Conservation (phyloP, 2,113 vertebrate genomes). For the Clupea harengus region DNA sequence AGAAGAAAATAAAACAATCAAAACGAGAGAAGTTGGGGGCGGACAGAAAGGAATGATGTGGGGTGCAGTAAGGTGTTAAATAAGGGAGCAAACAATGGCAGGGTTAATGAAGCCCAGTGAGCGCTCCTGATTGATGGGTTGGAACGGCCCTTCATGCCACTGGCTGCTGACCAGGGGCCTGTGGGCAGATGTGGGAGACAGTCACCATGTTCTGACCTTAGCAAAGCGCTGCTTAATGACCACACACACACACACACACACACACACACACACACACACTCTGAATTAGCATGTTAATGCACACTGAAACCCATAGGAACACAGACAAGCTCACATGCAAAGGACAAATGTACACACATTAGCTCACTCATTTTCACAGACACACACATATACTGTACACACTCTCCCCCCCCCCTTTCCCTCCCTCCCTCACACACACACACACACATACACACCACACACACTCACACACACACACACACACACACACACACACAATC, state of each 20-base stretch:
- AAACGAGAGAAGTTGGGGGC: conserved; percentile 14
- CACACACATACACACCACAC: background rate
- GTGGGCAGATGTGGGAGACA: background rate
- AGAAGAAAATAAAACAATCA: background rate
- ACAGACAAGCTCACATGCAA: background rate
- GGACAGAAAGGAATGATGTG: conserved; percentile 10
- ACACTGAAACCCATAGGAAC: background rate
- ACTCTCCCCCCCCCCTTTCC: background rate
- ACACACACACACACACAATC: background rate
- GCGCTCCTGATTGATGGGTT: background rate
- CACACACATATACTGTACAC: background rate
- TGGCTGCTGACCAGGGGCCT: background rate
- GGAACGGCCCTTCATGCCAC: background rate
- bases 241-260: background rate
- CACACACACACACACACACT: background rate
- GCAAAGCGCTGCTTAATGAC: background rate
- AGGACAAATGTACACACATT: background rate
- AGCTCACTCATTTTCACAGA: background rate
- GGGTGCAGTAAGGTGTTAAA: conserved; percentile 25
- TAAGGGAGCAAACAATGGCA: conserved; percentile 16
- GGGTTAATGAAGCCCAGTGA: conserved; percentile 24
- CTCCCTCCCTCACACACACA: background rate
- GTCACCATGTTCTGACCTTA: background rate
- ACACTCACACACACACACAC: background rate
- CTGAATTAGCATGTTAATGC: background rate